Evolutionary conservation across 2,888 invertebrate genomes (phyloP).

Genomic region (Mantis religiosa): DNA sequence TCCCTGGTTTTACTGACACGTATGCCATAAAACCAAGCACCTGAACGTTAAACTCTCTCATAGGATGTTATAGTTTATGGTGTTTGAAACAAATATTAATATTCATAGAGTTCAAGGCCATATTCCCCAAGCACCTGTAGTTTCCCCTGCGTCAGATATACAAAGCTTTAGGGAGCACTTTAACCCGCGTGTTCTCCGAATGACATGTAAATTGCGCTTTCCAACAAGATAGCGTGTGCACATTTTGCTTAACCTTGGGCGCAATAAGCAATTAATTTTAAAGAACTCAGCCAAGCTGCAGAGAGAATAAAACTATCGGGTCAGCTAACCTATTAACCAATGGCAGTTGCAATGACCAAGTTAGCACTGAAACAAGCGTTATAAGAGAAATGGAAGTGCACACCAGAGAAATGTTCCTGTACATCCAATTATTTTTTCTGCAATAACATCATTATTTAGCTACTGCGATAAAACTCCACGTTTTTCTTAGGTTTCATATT

Average conservation of each 20-base stretch:
- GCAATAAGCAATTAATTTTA: not conserved
- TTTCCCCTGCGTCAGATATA: not conserved
- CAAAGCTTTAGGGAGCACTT: not conserved
- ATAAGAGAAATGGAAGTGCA: too few relatives aligned
- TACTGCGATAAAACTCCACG: too few relatives aligned
- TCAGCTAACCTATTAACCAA: not conserved
- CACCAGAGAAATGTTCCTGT: too few relatives aligned
- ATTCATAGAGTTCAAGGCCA: not conserved
- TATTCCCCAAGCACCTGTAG: not conserved
- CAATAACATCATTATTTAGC: too few relatives aligned
- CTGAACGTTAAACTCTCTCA: not conserved
- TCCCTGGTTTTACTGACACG: not conserved
- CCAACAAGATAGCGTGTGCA: too few relatives aligned
- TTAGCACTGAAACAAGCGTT: too few relatives aligned
- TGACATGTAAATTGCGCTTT: not conserved
- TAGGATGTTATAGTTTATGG: not conserved
- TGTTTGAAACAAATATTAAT: not conserved
- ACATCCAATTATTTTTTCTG: too few relatives aligned
- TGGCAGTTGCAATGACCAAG: too few relatives aligned
- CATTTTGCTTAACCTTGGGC: not conserved
- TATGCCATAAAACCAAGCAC: not conserved
- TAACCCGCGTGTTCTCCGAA: not conserved
- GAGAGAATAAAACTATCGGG: not conserved
- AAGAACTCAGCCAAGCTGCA: not conserved
- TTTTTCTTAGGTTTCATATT: too few relatives aligned